A percentile compares a stretch with the other conserved stretches of the same genome.
Evolutionary conservation across 92 coral and sea anemone genomes (phyloP).

Genomic region (Palythoa grandiflora): DNA sequence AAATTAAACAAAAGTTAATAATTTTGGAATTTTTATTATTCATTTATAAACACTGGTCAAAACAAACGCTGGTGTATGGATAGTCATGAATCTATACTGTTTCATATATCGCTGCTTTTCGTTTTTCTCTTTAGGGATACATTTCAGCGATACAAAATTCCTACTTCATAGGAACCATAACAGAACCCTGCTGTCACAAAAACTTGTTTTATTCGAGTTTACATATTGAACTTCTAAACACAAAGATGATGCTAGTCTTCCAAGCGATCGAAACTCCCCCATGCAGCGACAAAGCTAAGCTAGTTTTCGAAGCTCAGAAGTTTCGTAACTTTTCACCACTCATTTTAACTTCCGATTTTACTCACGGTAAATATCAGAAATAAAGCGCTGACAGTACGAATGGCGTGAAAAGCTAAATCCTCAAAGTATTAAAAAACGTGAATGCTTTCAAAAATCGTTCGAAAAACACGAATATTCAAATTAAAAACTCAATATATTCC

Average conservation of each 20-base stretch:
- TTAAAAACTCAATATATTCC: constrained; percentile 4
- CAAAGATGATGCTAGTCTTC: constrained; percentile 3
- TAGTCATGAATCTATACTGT: background rate
- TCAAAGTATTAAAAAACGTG: background rate
- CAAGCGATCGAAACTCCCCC: background rate
- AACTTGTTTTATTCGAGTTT: constrained; percentile 23
- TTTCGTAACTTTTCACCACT: background rate
- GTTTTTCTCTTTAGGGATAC: background rate
- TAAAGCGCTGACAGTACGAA: background rate
- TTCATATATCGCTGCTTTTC: background rate
- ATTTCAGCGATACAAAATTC: constrained; percentile 3
- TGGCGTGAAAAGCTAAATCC: background rate
- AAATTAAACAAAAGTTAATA: constrained; percentile 47
- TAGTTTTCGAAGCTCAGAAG: background rate
- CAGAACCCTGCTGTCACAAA: constrained; percentile 41
- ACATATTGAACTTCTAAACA: constrained; percentile 48
- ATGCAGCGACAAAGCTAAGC: constrained; percentile 1
- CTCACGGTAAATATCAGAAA: background rate
- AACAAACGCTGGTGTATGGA: constrained; percentile 19
- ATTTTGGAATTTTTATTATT: constrained; percentile 37
- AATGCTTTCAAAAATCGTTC: background rate
- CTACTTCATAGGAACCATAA: background rate
- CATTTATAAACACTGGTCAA: constrained; percentile 23
- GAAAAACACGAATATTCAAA: background rate
- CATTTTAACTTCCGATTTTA: background rate